Percentiles rank a stretch among this genome's conserved stretches.
These are phyloP conservation scores for Dasypus novemcinctus DNA, from an alignment of 2,113 vertebrate species.

Conservation along the genomic window DNA sequence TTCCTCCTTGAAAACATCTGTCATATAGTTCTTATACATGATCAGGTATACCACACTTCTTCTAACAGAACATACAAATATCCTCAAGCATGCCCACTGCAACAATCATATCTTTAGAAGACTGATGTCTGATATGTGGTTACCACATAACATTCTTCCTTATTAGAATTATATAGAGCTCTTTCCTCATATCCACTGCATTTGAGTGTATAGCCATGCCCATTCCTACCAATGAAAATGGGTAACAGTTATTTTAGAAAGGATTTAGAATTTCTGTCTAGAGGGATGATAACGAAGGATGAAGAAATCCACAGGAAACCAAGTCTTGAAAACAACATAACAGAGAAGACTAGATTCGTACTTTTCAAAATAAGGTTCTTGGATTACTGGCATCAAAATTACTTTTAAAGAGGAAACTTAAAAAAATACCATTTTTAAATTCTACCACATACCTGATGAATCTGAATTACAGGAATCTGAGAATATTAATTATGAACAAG, in stretches of 20 bases:
- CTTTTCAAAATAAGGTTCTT: not conserved
- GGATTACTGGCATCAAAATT: not conserved
- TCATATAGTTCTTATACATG: not conserved
- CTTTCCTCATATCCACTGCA: not conserved
- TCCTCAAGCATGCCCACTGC: not conserved
- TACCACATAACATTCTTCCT: not conserved
- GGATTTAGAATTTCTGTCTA: not conserved
- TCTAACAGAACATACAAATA: not conserved
- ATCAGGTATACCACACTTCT: not conserved
- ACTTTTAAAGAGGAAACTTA: not conserved
- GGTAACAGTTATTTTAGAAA: not conserved
- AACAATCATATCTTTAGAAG: not conserved
- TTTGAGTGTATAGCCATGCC: accelerated
- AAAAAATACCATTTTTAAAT: not conserved
- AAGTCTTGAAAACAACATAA: not conserved
- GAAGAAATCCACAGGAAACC: not conserved
- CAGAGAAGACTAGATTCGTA: not conserved
- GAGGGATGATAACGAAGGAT: not conserved
- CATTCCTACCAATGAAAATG: not conserved
- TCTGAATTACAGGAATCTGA: not conserved
- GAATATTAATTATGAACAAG: not conserved
- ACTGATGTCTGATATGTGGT: not conserved
- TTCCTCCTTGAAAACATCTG: not conserved
- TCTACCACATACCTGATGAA: not conserved
- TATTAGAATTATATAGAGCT: not conserved